Conservation (phyloP, 2,888 invertebrate species). For the Gisinianus flammeolus region DNA sequence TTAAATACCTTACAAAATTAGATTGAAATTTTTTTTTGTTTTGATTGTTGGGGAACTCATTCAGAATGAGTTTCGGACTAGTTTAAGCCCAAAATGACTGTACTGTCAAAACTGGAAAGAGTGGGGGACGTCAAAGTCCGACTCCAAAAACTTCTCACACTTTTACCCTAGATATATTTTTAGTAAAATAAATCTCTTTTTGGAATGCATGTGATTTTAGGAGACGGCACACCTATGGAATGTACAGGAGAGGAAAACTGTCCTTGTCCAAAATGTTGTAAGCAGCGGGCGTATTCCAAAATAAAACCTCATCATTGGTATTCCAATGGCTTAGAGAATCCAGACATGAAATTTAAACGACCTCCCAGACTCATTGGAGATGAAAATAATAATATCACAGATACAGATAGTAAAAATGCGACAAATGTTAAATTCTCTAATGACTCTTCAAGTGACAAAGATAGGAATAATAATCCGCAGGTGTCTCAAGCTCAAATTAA, state of each 20-base stretch:
- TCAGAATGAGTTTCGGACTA: too few species aligned
- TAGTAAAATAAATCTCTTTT: not conserved
- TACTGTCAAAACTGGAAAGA: too few species aligned
- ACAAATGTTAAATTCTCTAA: not conserved
- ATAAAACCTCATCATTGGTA: conserved; percentile 30
- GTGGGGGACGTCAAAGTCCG: too few species aligned
- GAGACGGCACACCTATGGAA: not conserved
- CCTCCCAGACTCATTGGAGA: not conserved
- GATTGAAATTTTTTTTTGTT: not conserved
- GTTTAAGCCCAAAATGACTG: too few species aligned
- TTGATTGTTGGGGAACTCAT: too few species aligned
- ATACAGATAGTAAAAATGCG: not conserved
- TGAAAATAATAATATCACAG: conserved; percentile 8
- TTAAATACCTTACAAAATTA: not conserved
- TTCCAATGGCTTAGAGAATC: conserved; percentile 30
- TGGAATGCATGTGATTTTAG: not conserved
- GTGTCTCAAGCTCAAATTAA: not conserved
- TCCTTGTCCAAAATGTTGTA: conserved; percentile 30
- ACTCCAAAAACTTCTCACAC: too few species aligned
- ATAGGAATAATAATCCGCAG: not conserved
- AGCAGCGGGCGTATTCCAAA: conserved; percentile 5
- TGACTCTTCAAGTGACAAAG: not conserved
- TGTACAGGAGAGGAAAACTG: conserved; percentile 24
- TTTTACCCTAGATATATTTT: not conserved
- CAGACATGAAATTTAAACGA: not conserved